A percentile compares a stretch with the other conserved stretches of the same genome.
phyloP scores from a whole-genome alignment of 2,113 vertebrate species.

The Pseudopipra pipra region DNA sequence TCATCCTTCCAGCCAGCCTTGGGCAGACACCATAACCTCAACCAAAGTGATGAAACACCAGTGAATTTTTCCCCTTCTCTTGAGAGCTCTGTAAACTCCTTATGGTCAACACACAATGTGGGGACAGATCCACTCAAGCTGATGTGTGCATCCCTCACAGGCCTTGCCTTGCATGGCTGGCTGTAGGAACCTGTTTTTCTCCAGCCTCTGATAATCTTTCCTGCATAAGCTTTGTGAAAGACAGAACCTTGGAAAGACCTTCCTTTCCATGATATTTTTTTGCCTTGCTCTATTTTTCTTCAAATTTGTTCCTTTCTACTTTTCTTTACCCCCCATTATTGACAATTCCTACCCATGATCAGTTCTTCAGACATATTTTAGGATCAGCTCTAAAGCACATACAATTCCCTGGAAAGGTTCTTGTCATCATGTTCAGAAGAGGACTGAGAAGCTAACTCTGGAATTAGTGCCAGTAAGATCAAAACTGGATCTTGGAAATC shows the following conservation, averaged over 20 bases:
- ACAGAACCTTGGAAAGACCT: background rate
- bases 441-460: background rate
- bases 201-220: background rate
- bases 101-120: background rate
- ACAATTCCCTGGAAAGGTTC: background rate
- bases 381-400: background rate
- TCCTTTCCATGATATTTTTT: background rate
- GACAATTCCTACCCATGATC: background rate
- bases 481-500: background rate
- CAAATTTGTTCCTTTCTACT: background rate
- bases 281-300: background rate
- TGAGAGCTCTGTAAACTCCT: background rate
- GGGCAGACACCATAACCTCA: background rate
- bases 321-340: background rate
- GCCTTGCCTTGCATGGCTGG: background rate
- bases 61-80: background rate
- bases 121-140: background rate
- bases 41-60: background rate
- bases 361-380: background rate
- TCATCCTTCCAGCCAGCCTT: background rate
- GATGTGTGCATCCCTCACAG: background rate
- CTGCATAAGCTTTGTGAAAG: background rate
- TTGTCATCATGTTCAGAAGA: background rate
- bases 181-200: background rate
- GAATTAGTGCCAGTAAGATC: background rate